Percentiles rank a stretch among this genome's conserved stretches.
Conservation (phyloP, 1,140 invertebrate species). For the Apis laboriosa region DNA sequence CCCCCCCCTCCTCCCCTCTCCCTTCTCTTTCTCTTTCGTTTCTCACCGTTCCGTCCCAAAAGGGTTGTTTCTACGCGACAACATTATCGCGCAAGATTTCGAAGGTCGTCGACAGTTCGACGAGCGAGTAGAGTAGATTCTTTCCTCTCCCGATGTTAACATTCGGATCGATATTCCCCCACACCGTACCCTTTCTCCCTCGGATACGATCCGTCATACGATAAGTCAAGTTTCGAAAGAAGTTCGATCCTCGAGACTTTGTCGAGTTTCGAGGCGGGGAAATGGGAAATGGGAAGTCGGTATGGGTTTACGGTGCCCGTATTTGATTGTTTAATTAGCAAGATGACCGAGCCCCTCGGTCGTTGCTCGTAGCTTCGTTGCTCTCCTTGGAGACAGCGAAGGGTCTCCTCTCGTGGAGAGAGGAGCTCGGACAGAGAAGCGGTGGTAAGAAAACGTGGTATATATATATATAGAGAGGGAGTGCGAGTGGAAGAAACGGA, state of each 20-base stretch:
- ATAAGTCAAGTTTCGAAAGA: too few species aligned
- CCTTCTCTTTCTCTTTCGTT: constrained; percentile 18
- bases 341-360: constrained; percentile 76
- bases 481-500: background rate
- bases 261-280: constrained; percentile 66
- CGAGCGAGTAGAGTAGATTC: too few species aligned
- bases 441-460: constrained; percentile 28
- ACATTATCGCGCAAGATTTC: too few species aligned
- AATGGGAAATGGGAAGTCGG: constrained; percentile 67
- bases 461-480: background rate
- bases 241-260: too few species aligned
- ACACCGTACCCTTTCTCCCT: too few species aligned
- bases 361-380: background rate
- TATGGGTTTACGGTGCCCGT: constrained; percentile 70
- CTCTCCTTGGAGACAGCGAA: constrained; percentile 63
- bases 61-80: constrained; percentile 67
- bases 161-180: too few species aligned
- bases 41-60: constrained; percentile 55
- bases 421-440: constrained; percentile 14
- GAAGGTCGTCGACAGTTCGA: too few species aligned
- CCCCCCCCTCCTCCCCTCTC: background rate
- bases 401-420: constrained; percentile 13
- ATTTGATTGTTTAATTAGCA: constrained; percentile 82
- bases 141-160: too few species aligned
- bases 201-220: too few species aligned